Percentiles rank a stretch among this genome's conserved stretches.
These are phyloP conservation scores for Illadopsis cleaveri DNA, from an alignment of 2,113 vertebrate species.

Conservation along the genomic window DNA sequence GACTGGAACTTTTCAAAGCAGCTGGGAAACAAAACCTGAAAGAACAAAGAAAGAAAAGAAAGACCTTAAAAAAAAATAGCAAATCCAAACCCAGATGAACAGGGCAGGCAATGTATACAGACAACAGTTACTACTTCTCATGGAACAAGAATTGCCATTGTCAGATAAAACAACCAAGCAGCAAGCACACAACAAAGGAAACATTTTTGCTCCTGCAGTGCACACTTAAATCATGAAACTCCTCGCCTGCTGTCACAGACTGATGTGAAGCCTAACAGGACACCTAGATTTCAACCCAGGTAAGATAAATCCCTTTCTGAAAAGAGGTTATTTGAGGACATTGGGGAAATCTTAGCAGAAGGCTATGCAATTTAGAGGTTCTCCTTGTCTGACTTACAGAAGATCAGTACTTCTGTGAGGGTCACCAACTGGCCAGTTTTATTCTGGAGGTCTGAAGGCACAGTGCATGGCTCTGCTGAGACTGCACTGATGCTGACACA, in stretches of 20 bases:
- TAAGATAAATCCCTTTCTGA: background rate
- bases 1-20: background rate
- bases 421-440: background rate
- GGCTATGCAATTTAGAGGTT: background rate
- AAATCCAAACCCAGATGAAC: background rate
- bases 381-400: background rate
- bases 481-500: background rate
- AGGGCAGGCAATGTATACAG: background rate
- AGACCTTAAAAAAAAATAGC: background rate
- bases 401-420: background rate
- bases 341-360: background rate
- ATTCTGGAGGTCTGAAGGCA: background rate
- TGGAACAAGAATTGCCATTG: background rate
- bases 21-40: background rate
- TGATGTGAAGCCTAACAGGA: background rate
- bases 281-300: background rate
- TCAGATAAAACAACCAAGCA: background rate
- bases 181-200: background rate
- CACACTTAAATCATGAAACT: background rate
- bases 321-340: background rate
- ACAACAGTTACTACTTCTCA: background rate
- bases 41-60: background rate
- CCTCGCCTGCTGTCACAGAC: rapidly evolving
- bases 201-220: background rate
- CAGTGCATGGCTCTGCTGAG: background rate